phyloP scores from a whole-genome alignment of 2,888 invertebrate genomes.

The Drosophila borealis region DNA sequence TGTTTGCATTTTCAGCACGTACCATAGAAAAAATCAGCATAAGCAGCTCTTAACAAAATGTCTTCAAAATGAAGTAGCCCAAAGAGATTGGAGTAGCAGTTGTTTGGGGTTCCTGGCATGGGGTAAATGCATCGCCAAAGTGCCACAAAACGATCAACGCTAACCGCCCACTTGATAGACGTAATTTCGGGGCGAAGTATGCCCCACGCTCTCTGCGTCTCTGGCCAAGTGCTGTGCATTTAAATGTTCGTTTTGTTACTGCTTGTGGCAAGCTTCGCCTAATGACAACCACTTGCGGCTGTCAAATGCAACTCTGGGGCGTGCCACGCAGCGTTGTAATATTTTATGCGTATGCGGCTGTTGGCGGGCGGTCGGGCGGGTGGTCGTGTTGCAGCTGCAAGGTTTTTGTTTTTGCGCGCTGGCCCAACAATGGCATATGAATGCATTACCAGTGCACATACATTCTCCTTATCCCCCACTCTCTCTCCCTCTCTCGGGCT shows the following conservation, averaged over 20 bases:
- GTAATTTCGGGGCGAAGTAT: constrained; percentile 61
- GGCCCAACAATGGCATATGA: constrained; percentile 74
- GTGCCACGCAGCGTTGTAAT: constrained; percentile 70
- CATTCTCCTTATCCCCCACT: constrained; percentile 8
- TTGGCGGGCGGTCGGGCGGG: not conserved
- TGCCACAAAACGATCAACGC: constrained; percentile 73
- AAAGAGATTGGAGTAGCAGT: constrained; percentile 20
- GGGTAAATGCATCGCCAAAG: constrained; percentile 56
- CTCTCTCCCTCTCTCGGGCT: constrained; percentile 1
- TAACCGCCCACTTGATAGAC: constrained; percentile 76
- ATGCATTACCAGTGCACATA: constrained; percentile 61
- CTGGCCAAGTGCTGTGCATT: constrained; percentile 67
- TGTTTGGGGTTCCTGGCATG: not conserved
- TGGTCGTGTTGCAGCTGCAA: constrained; percentile 4
- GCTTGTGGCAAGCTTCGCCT: constrained; percentile 54
- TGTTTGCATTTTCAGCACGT: constrained; percentile 57
- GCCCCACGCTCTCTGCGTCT: not conserved
- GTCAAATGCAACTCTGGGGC: constrained; percentile 75
- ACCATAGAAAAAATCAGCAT: constrained; percentile 50
- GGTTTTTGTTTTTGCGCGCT: constrained; percentile 37
- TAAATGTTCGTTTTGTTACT: constrained; percentile 74
- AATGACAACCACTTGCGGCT: constrained; percentile 81
- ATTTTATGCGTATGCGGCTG: constrained; percentile 68
- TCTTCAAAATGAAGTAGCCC: constrained; percentile 45
- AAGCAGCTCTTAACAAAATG: constrained; percentile 43